phyloP scores from a whole-genome alignment of 92 coral and sea anemone species.

The Galaxea fascicularis region DNA sequence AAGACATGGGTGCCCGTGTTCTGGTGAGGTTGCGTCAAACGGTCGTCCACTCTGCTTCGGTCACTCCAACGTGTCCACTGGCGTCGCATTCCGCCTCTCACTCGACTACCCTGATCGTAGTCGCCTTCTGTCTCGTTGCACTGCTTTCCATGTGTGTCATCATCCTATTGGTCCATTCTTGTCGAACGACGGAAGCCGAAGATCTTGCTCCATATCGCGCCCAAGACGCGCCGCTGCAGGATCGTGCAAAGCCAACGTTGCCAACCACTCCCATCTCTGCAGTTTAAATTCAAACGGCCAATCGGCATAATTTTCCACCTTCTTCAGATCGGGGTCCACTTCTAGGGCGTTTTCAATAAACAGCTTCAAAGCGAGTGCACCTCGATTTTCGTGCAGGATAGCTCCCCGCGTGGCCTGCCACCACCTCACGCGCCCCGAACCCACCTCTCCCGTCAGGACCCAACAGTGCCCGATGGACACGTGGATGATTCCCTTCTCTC shows the following conservation, averaged over 20 bases:
- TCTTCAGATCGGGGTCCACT: neutral
- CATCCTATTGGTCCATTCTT: constrained; percentile 10
- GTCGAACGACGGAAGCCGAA: neutral
- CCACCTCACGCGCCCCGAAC: neutral
- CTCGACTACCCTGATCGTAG: neutral
- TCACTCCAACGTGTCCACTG: neutral
- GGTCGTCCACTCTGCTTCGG: neutral
- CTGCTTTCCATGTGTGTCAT: neutral
- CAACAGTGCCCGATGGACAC: too few relatives aligned
- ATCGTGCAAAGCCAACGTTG: neutral
- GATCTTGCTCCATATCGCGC: too few relatives aligned
- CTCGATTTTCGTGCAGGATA: neutral
- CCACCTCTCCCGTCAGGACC: too few relatives aligned
- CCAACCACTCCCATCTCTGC: neutral
- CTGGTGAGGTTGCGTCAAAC: constrained; percentile 2
- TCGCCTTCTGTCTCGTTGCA: neutral
- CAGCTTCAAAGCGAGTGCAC: neutral
- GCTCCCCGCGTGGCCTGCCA: neutral
- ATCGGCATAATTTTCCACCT: too few relatives aligned
- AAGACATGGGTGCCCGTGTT: neutral
- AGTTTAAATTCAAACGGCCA: neutral
- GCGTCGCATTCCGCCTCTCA: neutral
- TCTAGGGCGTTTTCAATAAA: neutral
- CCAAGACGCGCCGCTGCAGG: neutral
- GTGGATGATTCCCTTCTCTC: neutral